Base-by-base conservation (phyloP, 2,113 vertebrate species). In the Equus quagga region DNA sequence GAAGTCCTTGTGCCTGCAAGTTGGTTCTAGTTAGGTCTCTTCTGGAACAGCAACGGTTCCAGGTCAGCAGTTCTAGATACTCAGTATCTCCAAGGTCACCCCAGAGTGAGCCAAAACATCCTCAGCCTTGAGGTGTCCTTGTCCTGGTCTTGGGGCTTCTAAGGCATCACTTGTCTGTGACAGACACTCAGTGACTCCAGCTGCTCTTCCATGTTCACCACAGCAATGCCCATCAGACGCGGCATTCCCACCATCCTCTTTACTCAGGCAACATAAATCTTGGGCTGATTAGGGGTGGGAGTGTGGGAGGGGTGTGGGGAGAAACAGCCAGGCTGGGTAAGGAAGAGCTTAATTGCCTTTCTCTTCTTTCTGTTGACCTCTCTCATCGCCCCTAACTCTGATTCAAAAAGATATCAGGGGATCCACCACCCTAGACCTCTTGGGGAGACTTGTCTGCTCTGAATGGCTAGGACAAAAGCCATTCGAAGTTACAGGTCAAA, bases 151-250 rank as follows among this genome's bases (percentile, higher is more conserved):
- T 9, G 15, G 46, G 28, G 36, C 33, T 21, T 81, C 33, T 46
- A 46, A 54, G 67, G n/a, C 17, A 19, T 10, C 51, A n/a, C 23
- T 60, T 0, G 10, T 26, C 28, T 56, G 64, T 78, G 36, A 89
- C 94, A 60, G 36, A 36, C 36, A 36, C 28, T 64, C 23, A 31
- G 13, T 6, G 24, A 24, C 60, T 18, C 24, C 46, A 46, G 31
- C 8, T 36, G 9, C 54, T 92, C 9, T 5, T 7, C 18, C 33
- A 10, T 0, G 1, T 54, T 60, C 11, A 13, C 21, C 19, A 70
- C 80, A 51, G 60, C 2, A 4, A 3, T 33, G 69, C 46, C 83
- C 73, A 19, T 17, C 36, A 41, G 19, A 78, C 10, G 60, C 13
- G 9, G 64, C 46, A 15, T 23, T 26, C 28, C 56, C 9, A 56